Evolutionary conservation across 2,797 vertebrate genomes (phyloP).

Genomic region (Oreonectes daqikongensis): DNA sequence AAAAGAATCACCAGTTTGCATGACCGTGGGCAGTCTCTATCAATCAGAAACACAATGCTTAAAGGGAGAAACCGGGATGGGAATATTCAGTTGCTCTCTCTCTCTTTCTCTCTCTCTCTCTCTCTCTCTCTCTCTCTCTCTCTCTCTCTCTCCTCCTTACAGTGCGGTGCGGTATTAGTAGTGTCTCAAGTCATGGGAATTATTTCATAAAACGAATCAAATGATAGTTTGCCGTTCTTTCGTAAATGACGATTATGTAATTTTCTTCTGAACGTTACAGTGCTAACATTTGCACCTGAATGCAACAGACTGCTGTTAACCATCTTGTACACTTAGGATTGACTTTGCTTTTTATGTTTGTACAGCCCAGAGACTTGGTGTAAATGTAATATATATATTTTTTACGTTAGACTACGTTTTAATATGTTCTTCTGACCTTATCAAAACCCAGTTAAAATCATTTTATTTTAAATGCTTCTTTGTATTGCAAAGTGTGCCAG

Average conservation of each 20-base stretch:
- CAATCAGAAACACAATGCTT: constrained; percentile 51
- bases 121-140: constrained; percentile 24
- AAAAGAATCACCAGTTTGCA: constrained; percentile 57
- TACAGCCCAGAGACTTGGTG: not conserved
- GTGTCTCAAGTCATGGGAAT: constrained; percentile 1
- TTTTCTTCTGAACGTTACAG: not conserved
- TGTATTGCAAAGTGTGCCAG: not conserved
- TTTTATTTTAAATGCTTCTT: not conserved
- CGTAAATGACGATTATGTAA: constrained; percentile 2
- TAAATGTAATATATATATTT: not conserved
- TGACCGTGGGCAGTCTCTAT: constrained; percentile 42
- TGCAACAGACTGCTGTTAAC: not conserved
- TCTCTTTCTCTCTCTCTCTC: constrained; percentile 23
- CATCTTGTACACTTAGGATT: not conserved
- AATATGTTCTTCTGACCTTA: not conserved
- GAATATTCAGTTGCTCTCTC: constrained; percentile 7
- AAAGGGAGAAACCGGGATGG: constrained; percentile 11
- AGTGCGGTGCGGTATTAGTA: not conserved
- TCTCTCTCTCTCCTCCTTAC: constrained; percentile 17
- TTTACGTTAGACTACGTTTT: not conserved
- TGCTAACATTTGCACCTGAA: constrained; percentile 1
- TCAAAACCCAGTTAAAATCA: not conserved
- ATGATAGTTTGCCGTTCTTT: constrained; percentile 17
- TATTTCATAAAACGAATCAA: constrained; percentile 17
- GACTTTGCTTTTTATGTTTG: not conserved